These are phyloP conservation scores for Athalia circularis DNA, from an alignment of 2,888 invertebrate genomes.

Conservation along the genomic window DNA sequence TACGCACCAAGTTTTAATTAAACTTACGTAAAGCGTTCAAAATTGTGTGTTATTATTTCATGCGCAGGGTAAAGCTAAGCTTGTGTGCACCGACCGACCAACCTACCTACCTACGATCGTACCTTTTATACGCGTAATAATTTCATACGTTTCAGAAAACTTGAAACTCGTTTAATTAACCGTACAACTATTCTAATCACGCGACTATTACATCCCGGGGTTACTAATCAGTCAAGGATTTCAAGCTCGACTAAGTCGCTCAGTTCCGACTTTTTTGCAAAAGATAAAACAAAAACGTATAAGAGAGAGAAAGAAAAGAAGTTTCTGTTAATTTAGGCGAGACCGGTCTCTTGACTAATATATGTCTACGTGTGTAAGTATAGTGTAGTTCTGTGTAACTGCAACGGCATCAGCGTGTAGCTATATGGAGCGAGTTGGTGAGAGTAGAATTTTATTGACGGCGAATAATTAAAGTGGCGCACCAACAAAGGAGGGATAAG, in stretches of 20 bases:
- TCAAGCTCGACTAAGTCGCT: too few species aligned
- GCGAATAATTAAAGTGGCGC: constrained; percentile 51
- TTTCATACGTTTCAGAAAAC: neutral
- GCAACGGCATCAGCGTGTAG: neutral
- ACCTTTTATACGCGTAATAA: neutral
- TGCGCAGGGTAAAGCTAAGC: constrained; percentile 1
- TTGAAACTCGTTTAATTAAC: constrained; percentile 24
- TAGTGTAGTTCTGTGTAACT: too few species aligned
- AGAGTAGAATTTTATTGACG: constrained; percentile 58
- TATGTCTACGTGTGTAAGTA: too few species aligned
- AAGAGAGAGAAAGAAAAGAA: too few species aligned
- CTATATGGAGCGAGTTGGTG: neutral
- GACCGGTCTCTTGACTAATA: too few species aligned
- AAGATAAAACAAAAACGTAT: too few species aligned
- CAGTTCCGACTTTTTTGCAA: too few species aligned
- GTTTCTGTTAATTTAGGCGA: too few species aligned
- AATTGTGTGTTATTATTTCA: constrained; percentile 38
- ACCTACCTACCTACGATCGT: neutral
- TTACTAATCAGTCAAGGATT: neutral
- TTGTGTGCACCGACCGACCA: neutral
- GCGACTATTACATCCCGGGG: neutral
- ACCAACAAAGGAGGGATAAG: constrained; percentile 36
- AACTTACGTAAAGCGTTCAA: constrained; percentile 35
- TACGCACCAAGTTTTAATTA: constrained; percentile 44
- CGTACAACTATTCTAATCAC: constrained; percentile 26